A percentile compares a stretch with the other conserved stretches of the same genome.
Conservation (phyloP, 2,113 vertebrate species). For the Jaculus jaculus region DNA sequence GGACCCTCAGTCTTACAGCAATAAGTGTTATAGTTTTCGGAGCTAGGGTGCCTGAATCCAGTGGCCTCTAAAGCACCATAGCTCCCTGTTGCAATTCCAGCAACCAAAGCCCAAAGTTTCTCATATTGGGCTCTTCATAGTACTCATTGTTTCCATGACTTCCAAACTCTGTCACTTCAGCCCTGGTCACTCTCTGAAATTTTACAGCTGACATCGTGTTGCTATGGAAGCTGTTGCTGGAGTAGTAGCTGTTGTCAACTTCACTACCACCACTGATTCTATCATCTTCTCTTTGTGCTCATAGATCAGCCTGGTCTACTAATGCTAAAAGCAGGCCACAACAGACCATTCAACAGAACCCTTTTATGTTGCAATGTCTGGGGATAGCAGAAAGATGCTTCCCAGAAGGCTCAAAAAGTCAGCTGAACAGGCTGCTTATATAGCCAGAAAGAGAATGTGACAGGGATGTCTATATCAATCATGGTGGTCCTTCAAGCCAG, state of each 20-base stretch:
- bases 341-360: not conserved
- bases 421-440: not conserved
- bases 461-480: not conserved
- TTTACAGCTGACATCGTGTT: not conserved
- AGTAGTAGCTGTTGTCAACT: not conserved
- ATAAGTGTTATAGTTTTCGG: not conserved
- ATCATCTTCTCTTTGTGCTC: not conserved
- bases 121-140: not conserved
- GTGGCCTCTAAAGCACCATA: not conserved
- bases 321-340: not conserved
- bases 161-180: not conserved
- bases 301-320: not conserved
- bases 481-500: not conserved
- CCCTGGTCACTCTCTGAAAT: too few relatives aligned
- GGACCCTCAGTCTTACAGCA: not conserved
- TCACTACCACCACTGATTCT: not conserved
- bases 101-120: not conserved
- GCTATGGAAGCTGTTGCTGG: not conserved
- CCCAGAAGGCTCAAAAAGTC: not conserved
- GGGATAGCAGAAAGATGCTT: not conserved
- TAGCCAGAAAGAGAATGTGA: not conserved
- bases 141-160: not conserved
- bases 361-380: not conserved
- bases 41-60: not conserved
- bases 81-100: not conserved